These are phyloP conservation scores for Chamaetylas fuelleborni DNA, from an alignment of 2,113 vertebrate genomes.

Conservation along the genomic window DNA sequence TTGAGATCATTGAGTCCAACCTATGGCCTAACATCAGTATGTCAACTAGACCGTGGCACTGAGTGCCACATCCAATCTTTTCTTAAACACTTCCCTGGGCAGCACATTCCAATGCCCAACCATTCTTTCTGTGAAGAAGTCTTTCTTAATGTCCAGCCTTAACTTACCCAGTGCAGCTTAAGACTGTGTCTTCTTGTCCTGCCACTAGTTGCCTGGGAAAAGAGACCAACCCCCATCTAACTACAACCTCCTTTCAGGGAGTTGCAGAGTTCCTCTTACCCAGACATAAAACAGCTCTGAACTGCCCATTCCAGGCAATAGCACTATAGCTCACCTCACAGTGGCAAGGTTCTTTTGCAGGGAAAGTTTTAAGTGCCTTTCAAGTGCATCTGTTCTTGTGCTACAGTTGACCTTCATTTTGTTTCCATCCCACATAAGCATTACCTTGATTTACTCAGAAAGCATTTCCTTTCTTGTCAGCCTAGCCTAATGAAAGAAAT, in stretches of 20 bases:
- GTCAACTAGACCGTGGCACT: neutral
- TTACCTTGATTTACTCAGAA: neutral
- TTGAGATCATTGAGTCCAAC: neutral
- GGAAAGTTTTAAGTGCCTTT: neutral
- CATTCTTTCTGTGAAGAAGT: neutral
- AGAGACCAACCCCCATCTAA: neutral
- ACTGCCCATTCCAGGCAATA: neutral
- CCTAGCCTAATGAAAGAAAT: neutral
- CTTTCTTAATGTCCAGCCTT: neutral
- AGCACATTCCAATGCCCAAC: neutral
- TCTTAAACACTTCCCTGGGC: neutral
- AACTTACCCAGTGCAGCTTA: neutral
- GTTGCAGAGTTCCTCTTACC: neutral
- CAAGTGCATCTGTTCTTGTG: neutral
- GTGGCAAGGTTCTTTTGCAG: neutral
- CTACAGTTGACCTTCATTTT: neutral
- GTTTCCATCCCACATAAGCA: neutral
- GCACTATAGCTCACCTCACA: neutral
- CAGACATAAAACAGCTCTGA: neutral
- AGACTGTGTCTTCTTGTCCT: neutral
- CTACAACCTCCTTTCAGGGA: neutral
- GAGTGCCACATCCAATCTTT: neutral
- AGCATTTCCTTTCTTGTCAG: neutral
- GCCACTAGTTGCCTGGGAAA: neutral
- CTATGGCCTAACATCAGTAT: neutral